phyloP scores from a whole-genome alignment of 2,888 invertebrate species.

The Coremacera marginata region DNA sequence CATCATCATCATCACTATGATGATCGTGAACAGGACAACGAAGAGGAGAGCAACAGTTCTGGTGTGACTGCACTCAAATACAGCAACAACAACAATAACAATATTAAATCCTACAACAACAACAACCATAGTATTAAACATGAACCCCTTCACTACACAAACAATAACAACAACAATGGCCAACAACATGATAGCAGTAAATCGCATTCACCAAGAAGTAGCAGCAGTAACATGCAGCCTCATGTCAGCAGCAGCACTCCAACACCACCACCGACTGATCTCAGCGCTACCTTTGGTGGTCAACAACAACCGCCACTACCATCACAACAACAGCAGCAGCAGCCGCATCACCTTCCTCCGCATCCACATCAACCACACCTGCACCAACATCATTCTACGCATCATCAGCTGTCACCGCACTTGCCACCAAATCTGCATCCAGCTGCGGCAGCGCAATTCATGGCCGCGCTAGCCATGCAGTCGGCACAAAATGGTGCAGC shows the following conservation, averaged over 20 bases:
- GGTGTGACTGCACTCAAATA: not conserved
- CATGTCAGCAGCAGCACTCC: conserved; percentile 26
- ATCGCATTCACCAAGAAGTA: conserved; percentile 18
- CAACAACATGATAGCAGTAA: not conserved
- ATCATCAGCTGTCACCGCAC: conserved; percentile 49
- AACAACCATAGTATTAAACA: conserved; percentile 34
- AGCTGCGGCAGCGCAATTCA: conserved; percentile 58
- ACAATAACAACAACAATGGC: conserved; percentile 36
- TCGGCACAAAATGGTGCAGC: conserved; percentile 50
- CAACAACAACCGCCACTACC: not conserved
- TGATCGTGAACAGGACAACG: conserved; percentile 42
- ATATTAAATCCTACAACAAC: conserved; percentile 41
- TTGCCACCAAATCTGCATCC: conserved; percentile 55
- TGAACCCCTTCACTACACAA: conserved; percentile 30
- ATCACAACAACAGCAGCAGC: conserved; percentile 3
- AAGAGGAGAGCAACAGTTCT: conserved; percentile 49
- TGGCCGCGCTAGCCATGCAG: conserved; percentile 65
- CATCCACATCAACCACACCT: conserved; percentile 24
- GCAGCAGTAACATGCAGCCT: not conserved
- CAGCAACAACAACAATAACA: conserved; percentile 40
- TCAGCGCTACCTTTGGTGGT: conserved; percentile 3
- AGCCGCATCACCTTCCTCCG: conserved; percentile 29
- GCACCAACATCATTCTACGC: conserved; percentile 37
- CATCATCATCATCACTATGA: conserved; percentile 48
- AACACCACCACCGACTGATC: conserved; percentile 46